Evolutionary conservation across 2,888 invertebrate species (phyloP), one percentile per base, ranked within the genome.

Genomic region (Caenorhabditis afra): DNA sequence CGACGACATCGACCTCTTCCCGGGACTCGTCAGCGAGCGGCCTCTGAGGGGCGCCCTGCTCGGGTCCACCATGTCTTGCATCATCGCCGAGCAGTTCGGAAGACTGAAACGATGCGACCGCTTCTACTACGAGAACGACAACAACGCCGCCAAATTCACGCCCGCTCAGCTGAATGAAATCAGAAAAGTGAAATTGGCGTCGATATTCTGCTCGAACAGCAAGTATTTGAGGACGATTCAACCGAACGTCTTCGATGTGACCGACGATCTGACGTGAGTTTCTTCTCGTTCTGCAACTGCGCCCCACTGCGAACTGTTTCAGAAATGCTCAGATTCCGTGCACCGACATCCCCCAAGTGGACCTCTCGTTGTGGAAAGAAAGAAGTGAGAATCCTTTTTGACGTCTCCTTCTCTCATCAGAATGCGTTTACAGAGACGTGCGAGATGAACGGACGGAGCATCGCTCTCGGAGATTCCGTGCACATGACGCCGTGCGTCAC

Each of bases 1-100:
- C 0, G 96, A 97, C 88, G 97, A 98, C 91, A 95, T 98, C 75
- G 92, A 98, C 91, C 92, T 97, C 3, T 98, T 97, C 93, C 95
- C 96, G 0, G 97, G 97, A n/a, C 95, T 96, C 2, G 94, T 97
- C 94, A 94, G 95, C 85, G 93, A 93, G 90, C 92, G 94, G 3
- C 91, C 93, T 0, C 58, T 95, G 5, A 95, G 95, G 87, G 97
- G 96, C 11, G 96, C 86, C 55, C 75, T 87, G 82, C 80, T 97
- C 0, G 97, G 97, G 2, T 96, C 97, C 0, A 97, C 97, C 0
- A 95, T 97, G 90, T 96, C 96, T n/a, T 93, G 93, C 94, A 95
- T 98, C 88, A 95, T 98, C 86, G 97, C 96, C 62, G 94, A 95
- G 59, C 97, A 97, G 92, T 90, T 90, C 75, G 86, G 86, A 47